Conservation (phyloP, 2,113 vertebrate genomes). For the Lepus europaeus region DNA sequence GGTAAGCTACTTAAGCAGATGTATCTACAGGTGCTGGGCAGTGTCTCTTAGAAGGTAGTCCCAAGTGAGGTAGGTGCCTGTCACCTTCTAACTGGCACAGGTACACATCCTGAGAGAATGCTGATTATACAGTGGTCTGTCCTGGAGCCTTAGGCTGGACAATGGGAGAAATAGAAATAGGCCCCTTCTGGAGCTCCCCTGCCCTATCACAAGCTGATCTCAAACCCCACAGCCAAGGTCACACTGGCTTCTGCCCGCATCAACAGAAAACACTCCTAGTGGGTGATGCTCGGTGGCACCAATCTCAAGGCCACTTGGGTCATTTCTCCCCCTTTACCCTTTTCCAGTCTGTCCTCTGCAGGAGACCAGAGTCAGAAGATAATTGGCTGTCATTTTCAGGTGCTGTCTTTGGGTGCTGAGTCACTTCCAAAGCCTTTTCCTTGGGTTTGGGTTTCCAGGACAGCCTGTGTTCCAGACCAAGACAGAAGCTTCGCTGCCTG, state of each 20-base stretch:
- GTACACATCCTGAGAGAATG: neutral
- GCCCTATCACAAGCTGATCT: neutral
- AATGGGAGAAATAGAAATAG: neutral
- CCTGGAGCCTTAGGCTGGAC: neutral
- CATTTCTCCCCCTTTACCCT: neutral
- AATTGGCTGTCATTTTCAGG: neutral
- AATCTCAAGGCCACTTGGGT: neutral
- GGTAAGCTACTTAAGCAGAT: neutral
- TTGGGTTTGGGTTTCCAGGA: slow-evolving; percentile 63
- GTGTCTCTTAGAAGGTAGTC: neutral
- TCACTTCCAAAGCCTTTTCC: slow-evolving; percentile 64
- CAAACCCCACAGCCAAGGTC: neutral
- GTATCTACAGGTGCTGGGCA: neutral
- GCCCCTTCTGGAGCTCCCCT: neutral
- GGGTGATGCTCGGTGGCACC: neutral
- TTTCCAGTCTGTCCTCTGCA: neutral
- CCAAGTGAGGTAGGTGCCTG: neutral
- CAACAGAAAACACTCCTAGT: slow-evolving; percentile 31
- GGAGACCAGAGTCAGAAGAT: neutral
- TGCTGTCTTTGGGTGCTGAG: slow-evolving; percentile 46
- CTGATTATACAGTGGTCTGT: neutral
- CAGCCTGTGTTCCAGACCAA: slow-evolving; percentile 4
- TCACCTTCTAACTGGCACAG: neutral
- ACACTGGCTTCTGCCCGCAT: slow-evolving; percentile 2
- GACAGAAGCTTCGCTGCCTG: neutral